Conservation (phyloP, 1,140 invertebrate genomes). For the Gonioctena quinquepunctata region DNA sequence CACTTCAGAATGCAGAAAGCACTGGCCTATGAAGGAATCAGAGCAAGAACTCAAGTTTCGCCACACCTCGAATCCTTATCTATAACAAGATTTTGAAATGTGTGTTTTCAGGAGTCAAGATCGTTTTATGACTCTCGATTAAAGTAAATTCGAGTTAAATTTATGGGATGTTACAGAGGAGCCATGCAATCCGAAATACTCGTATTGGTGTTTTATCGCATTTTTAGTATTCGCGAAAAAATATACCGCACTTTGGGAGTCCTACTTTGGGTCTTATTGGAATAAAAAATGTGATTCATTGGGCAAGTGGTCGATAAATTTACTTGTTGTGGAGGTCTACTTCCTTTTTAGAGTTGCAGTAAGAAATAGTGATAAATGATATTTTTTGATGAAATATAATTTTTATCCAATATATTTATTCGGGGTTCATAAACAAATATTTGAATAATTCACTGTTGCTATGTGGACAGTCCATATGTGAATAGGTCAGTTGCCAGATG, state of each 20-base stretch:
- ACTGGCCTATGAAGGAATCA: background rate
- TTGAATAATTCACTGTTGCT: too few relatives aligned
- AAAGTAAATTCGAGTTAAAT: background rate
- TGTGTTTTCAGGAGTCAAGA: background rate
- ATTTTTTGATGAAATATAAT: too few relatives aligned
- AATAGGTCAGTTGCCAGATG: too few relatives aligned
- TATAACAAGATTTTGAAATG: background rate
- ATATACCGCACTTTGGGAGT: background rate
- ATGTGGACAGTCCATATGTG: too few relatives aligned
- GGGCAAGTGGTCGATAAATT: too few relatives aligned
- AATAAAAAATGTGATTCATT: too few relatives aligned
- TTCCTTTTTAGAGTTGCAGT: too few relatives aligned
- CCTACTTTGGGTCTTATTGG: background rate
- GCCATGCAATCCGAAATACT: background rate
- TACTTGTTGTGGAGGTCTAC: too few relatives aligned
- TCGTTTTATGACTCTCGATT: background rate
- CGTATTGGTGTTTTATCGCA: background rate
- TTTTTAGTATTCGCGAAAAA: background rate
- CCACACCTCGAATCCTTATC: background rate
- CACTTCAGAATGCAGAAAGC: too few relatives aligned
- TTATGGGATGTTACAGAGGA: background rate
- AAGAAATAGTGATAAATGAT: too few relatives aligned
- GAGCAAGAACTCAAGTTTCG: background rate
- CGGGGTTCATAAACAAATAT: too few relatives aligned
- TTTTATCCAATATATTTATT: too few relatives aligned